Conservation (phyloP, 1,140 invertebrate genomes). For the Drosophila sp. region DNA sequence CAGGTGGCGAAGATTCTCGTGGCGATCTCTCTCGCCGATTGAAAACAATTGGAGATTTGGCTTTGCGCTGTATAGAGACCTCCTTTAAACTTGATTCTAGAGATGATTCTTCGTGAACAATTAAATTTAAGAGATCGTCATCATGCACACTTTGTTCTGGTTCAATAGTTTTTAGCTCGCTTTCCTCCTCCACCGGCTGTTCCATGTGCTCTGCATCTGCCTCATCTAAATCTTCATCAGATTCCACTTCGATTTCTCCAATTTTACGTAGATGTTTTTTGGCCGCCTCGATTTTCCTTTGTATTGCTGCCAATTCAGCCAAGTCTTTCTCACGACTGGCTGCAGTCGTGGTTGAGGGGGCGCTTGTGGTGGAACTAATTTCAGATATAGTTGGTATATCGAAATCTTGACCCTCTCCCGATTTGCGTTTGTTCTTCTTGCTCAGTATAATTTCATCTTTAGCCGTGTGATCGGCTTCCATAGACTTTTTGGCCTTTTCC, state of each 20-base stretch:
- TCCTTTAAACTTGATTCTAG: constrained; percentile 19
- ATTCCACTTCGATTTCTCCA: constrained; percentile 59
- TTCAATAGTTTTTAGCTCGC: constrained; percentile 51
- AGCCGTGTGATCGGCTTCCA: constrained; percentile 57
- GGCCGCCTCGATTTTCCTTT: constrained; percentile 84
- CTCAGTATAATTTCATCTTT: constrained; percentile 72
- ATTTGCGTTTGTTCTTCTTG: constrained; percentile 71
- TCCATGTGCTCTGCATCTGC: constrained; percentile 78
- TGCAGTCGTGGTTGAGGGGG: constrained; percentile 18
- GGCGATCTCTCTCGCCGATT: constrained; percentile 53
- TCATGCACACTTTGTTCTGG: not conserved
- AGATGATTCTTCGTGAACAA: constrained; percentile 78
- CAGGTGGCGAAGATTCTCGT: not conserved
- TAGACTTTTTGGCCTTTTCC: constrained; percentile 79
- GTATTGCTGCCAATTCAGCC: constrained; percentile 68
- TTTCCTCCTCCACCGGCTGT: constrained; percentile 68
- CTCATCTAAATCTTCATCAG: constrained; percentile 82
- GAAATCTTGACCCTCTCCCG: constrained; percentile 68
- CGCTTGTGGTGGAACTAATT: constrained; percentile 68
- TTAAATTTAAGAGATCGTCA: constrained; percentile 84
- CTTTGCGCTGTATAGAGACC: constrained; percentile 29
- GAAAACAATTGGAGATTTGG: constrained; percentile 78
- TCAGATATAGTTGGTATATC: constrained; percentile 84
- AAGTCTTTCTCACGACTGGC: constrained; percentile 80
- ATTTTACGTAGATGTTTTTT: constrained; percentile 83